Evolutionary conservation across 1,140 invertebrate genomes (phyloP), one percentile per base, ranked within the genome.

Genomic region (Eumeta japonica): DNA sequence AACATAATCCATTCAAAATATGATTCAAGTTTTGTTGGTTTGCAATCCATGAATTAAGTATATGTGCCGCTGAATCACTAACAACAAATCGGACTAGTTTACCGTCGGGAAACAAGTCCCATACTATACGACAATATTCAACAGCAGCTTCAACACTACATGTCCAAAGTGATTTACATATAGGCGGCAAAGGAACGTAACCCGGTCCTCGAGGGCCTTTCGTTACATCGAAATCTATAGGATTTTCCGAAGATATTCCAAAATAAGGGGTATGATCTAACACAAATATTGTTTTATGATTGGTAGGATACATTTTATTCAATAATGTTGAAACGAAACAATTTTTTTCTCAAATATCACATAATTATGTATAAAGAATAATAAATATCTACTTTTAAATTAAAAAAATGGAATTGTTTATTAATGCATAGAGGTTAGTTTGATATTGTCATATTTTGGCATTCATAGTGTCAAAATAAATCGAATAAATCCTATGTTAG

Each of bases 261-360:
- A 96, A 94, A 58, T 89, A 88, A 9, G 90, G 86, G 0, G 90
- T 90, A 54, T 94, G 92, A 59, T 98, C 95, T 37, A 98, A 67
- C 2, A 98, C 89, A 74, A 97, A 93, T 36, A 97, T 84, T 2
- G 94, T 97, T 76, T 98, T 98, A 60, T 97, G 92, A 68, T 89
- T 91, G 18, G 64, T 65, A 3, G 68, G 63, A 48, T 73, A 73
- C 67, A 76, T 73, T 44, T 35, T 48, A 30, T 37, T 31, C 39
- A 47, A 47, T 18, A 29, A n/a, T 4, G 11, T n/a, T n/a, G n/a
- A n/a, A n/a, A n/a, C n/a, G n/a, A n/a, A n/a, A n/a, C n/a, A n/a
- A n/a, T n/a, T n/a, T n/a, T n/a, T n/a, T 29, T 7, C 13, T 11
- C 28, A 11, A 29, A 11, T 29, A n/a, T n/a, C 4, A 7, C 4